Evolutionary conservation across 2,888 invertebrate species (phyloP).

Genomic region (Orthosia incerta): DNA sequence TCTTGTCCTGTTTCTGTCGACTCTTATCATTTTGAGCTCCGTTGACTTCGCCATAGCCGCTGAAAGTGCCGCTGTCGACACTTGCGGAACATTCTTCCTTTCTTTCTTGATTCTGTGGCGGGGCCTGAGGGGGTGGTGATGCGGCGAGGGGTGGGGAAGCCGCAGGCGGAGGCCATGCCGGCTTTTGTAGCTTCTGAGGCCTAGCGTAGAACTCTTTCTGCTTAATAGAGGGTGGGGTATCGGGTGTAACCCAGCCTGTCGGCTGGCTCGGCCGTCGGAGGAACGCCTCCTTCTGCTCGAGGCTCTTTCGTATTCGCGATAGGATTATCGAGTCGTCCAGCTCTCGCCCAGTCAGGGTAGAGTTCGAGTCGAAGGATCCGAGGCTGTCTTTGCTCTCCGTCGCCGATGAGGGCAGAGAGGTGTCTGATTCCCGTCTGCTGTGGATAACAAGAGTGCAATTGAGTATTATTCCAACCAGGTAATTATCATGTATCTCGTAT

Average conservation of each 20-base stretch:
- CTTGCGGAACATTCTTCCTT: slow-evolving; percentile 88
- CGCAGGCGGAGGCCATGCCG: slow-evolving; percentile 93
- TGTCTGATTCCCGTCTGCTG: slow-evolving; percentile 92
- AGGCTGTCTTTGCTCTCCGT: slow-evolving; percentile 93
- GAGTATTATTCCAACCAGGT: background rate
- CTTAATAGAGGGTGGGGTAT: slow-evolving; percentile 89
- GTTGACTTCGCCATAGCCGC: slow-evolving; percentile 87
- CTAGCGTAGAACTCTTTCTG: slow-evolving; percentile 95
- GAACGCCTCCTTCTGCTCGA: slow-evolving; percentile 97
- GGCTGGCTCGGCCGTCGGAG: slow-evolving; percentile 94
- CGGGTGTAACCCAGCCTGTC: slow-evolving; percentile 91
- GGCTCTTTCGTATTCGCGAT: slow-evolving; percentile 95
- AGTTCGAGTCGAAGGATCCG: slow-evolving; percentile 93
- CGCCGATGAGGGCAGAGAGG: slow-evolving; percentile 92
- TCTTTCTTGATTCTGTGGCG: slow-evolving; percentile 75
- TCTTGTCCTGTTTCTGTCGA: slow-evolving; percentile 85
- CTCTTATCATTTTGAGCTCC: slow-evolving; percentile 82
- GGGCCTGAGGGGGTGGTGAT: slow-evolving; percentile 91
- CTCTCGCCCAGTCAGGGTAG: slow-evolving; percentile 92
- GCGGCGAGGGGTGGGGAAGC: slow-evolving; percentile 87
- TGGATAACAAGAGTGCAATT: slow-evolving; percentile 49
- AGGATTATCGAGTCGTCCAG: slow-evolving; percentile 94
- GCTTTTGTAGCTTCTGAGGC: slow-evolving; percentile 94
- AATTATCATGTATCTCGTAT: background rate
- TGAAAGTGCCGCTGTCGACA: slow-evolving; percentile 87